Base-by-base conservation (phyloP, 2,888 invertebrate species). In the Dynastes hyllus region DNA sequence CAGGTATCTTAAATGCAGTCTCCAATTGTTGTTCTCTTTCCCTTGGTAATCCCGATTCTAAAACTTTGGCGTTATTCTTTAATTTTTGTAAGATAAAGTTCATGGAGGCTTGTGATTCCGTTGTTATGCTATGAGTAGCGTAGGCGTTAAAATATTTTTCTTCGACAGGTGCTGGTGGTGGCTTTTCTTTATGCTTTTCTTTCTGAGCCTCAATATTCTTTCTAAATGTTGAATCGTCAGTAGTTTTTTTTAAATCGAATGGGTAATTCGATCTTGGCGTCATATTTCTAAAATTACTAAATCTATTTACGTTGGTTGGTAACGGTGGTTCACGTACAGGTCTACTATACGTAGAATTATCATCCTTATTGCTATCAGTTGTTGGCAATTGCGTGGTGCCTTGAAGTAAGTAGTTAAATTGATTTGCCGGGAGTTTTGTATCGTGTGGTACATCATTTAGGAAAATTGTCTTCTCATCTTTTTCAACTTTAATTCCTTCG, bases 141-240 rank as follows among this genome's bases (percentile, higher is more conserved):
- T 78, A 75, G 37, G 65, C 58, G 40, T 69, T 78, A 45, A 75
- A 75, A 22, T 67, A 78, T 27, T 78, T 78, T 29, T 77, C 77
- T 37, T 78, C 78, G 22, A 78, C 4, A 1, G 16, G 55, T 1
- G 32, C 16, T 4, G 70, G 69, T 9, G 50, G 50, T 6, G 73
- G 69, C 32, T 80, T 80, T 16, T 80, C 78, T 40, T 67, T 80
- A 9, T 67, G 16, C 29, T 67, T 80, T 27, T 79, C 67, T 27
- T 81, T 81, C 5, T 77, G 76, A 1, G 79, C 80, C 77, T 82
- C 76, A 9, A 81, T 83, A 53, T 82, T 82, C 61, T 80, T 80
- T 70, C 65, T 76, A 61, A 83, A 81, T 22, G 79, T 80, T 8
- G 79, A 65, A 53, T 82, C 81, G 71, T 82, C 81, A 16, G 79